Base-by-base conservation (phyloP, 1,140 invertebrate genomes). In the Cyphomyrmex costatus region DNA sequence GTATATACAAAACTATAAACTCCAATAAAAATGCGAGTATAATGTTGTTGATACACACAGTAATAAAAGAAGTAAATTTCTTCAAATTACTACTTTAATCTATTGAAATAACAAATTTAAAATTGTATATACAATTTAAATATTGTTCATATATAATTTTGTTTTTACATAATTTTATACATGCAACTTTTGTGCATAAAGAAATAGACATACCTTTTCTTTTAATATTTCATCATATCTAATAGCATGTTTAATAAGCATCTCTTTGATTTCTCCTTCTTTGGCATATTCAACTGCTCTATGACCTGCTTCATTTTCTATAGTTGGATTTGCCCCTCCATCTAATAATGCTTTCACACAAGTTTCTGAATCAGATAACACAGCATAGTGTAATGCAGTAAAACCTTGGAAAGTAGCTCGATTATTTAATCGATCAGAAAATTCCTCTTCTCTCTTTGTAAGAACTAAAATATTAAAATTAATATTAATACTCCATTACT, bases 341-440 rank as follows among this genome's bases (percentile, higher is more conserved):
- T 96, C 96, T n/a, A 98, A 92, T 63, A 98, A 94, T 42, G 96
- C 93, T 89, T 95, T 93, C 0, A 96, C 96, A 68, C 96, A 96
- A 21, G 95, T 95, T 27, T 95, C 91, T 90, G 97, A 97, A 95
- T 98, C 97, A 16, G 96, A 95, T 46, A 99, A 94, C 60, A 97
- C 97, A 21, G 98, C 98, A 96, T 99, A 99, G 94, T 99, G 98
- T 60, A 99, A 95, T 61, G 98, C 96, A 73, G 98, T 99, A 94
- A 98, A 98, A 24, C 98, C 98, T 85, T 96, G 95, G 93, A 98
- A 99, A 12, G 96, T 97, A 0, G 97, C 98, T 91, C 96, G 96
- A 85, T 95, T 97, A 91, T 97, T 98, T 80, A 99, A 95, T 33
- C 96, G 92, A 88, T 97, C 96, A 90, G 96, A 97, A 94, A 99